These are phyloP conservation scores for Hydropotes inermis DNA, from an alignment of 2,113 vertebrate genomes.

Conservation along the genomic window DNA sequence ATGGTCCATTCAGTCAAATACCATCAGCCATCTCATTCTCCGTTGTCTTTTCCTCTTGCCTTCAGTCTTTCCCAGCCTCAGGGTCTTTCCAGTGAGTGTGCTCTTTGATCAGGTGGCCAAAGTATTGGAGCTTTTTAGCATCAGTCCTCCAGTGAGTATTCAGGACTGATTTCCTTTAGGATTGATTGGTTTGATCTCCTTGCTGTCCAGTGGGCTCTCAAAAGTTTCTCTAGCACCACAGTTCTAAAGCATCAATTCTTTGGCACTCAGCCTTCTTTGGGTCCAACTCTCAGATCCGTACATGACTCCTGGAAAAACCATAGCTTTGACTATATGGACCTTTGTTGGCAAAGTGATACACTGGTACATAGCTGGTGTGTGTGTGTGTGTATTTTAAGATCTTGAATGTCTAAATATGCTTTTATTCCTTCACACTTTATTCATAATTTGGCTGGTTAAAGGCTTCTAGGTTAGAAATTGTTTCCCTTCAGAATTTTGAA, in stretches of 20 bases:
- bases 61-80: neutral
- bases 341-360: neutral
- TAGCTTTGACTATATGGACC: neutral
- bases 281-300: neutral
- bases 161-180: neutral
- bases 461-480: neutral
- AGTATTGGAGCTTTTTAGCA: neutral
- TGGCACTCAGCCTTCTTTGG: neutral
- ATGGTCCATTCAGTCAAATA: neutral
- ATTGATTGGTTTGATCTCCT: neutral
- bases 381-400: neutral
- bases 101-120: neutral
- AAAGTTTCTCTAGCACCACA: neutral
- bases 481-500: neutral
- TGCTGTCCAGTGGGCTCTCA: neutral
- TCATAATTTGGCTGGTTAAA: neutral
- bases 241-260: neutral
- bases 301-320: neutral
- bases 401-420: neutral
- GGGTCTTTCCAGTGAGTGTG: neutral
- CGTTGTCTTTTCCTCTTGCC: neutral
- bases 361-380: neutral
- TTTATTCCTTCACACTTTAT: neutral
- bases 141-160: neutral
- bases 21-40: neutral